phyloP scores from a whole-genome alignment of 2,113 vertebrate genomes.

The Capreolus pygargus region DNA sequence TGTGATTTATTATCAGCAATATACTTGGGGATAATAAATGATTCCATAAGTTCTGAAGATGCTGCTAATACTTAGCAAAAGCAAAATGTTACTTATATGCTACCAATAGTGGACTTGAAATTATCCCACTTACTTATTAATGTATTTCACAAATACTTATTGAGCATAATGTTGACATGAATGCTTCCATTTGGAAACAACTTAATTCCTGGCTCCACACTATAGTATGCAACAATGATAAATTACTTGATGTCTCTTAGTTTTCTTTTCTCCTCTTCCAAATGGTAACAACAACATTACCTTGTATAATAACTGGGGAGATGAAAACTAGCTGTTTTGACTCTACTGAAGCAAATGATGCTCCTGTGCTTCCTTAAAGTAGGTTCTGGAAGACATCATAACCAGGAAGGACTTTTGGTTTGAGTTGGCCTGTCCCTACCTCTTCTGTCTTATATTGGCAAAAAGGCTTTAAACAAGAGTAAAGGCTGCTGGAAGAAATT shows the following conservation, averaged over 20 bases:
- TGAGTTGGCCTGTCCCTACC: background rate
- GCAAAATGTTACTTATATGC: background rate
- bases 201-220: background rate
- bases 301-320: background rate
- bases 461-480: background rate
- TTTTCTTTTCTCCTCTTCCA: background rate
- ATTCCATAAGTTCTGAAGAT: slow-evolving; percentile 4
- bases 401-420: background rate
- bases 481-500: background rate
- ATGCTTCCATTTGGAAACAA: background rate
- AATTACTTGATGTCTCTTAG: background rate
- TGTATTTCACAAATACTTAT: slow-evolving; percentile 10
- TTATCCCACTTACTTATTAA: background rate
- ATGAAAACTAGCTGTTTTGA: background rate
- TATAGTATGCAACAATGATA: background rate
- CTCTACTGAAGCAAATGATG: background rate
- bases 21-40: background rate
- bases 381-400: slow-evolving; percentile 7
- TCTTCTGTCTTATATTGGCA: background rate
- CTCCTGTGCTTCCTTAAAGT: background rate
- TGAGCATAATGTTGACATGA: background rate
- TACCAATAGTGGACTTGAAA: background rate
- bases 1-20: background rate
- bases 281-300: background rate
- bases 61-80: background rate